These are phyloP conservation scores for Neomicropteryx cornuta DNA, from an alignment of 1,140 invertebrate species.

Conservation along the genomic window DNA sequence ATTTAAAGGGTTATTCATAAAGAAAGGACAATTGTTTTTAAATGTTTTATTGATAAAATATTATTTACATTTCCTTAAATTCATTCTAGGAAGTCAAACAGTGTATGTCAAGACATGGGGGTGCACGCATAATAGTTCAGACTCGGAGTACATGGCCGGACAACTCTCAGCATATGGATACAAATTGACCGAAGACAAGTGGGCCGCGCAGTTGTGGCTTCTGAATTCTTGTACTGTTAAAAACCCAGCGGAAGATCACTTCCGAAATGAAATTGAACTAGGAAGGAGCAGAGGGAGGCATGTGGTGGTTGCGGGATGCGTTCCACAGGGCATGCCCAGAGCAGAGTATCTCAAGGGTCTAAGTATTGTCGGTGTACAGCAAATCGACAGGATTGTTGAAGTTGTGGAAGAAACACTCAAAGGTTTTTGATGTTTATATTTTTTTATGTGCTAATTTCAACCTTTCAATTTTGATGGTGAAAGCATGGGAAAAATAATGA, in stretches of 20 bases:
- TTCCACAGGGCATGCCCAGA: constrained; percentile 80
- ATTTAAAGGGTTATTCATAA: neutral
- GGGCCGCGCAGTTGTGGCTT: constrained; percentile 83
- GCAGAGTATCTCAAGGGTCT: constrained; percentile 65
- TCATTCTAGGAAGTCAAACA: constrained; percentile 62
- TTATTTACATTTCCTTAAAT: constrained; percentile 3
- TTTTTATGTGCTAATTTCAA: no score
- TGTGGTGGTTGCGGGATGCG: constrained; percentile 92
- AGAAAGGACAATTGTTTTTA: constrained; percentile 1
- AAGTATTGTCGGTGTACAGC: constrained; percentile 92
- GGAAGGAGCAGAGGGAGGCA: constrained; percentile 68
- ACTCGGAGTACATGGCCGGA: constrained; percentile 97
- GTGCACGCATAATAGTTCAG: constrained; percentile 92
- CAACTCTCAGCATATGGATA: constrained; percentile 82
- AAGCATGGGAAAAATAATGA: no score
- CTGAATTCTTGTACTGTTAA: constrained; percentile 98
- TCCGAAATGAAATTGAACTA: constrained; percentile 82
- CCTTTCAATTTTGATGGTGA: no score
- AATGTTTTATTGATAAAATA: constrained; percentile 18
- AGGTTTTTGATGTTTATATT: constrained; percentile 44
- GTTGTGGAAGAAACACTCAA: constrained; percentile 97
- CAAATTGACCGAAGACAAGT: constrained; percentile 70
- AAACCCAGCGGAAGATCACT: constrained; percentile 93
- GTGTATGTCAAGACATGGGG: constrained; percentile 97
- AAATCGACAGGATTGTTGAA: constrained; percentile 96